Conservation (phyloP, 2,888 invertebrate species). For the Sphaerophoria rueppellii region DNA sequence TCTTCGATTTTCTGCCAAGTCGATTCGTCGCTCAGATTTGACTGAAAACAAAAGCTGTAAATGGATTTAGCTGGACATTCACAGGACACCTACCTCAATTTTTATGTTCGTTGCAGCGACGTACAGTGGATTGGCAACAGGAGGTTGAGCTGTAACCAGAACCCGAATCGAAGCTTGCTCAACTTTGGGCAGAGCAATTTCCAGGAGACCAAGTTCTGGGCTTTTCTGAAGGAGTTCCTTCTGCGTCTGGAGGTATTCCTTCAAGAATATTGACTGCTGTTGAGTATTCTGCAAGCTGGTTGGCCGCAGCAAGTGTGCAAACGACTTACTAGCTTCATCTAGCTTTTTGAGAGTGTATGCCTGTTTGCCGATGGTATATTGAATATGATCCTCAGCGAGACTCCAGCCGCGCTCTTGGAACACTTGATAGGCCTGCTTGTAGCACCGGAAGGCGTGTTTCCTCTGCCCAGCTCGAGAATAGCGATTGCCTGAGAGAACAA, state of each 20-base stretch:
- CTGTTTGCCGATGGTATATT: slow-evolving; percentile 95
- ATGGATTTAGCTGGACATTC: neutral
- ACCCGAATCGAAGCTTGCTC: slow-evolving; percentile 87
- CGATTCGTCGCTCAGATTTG: slow-evolving; percentile 81
- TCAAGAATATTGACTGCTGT: slow-evolving; percentile 91
- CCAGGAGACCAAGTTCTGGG: slow-evolving; percentile 83
- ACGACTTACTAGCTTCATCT: slow-evolving; percentile 88
- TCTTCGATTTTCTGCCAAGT: slow-evolving; percentile 91
- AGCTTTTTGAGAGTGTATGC: slow-evolving; percentile 90
- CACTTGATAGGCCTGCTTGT: slow-evolving; percentile 95
- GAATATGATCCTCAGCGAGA: slow-evolving; percentile 96
- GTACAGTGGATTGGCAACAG: slow-evolving; percentile 77
- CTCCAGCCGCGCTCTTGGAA: slow-evolving; percentile 90
- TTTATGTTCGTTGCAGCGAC: slow-evolving; percentile 80
- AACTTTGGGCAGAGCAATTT: slow-evolving; percentile 90
- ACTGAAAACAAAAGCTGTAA: slow-evolving; percentile 70
- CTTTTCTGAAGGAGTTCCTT: slow-evolving; percentile 83
- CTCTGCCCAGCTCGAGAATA: slow-evolving; percentile 96
- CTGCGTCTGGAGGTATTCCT: slow-evolving; percentile 93
- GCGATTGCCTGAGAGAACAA: slow-evolving; percentile 97
- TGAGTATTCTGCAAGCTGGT: slow-evolving; percentile 87
- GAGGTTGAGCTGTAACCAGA: slow-evolving; percentile 82
- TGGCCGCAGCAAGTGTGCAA: slow-evolving; percentile 89
- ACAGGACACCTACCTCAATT: slow-evolving; percentile 76
- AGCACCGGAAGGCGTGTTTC: slow-evolving; percentile 95